Evolutionary conservation across 2,888 invertebrate genomes (phyloP).

Genomic region (Cistogaster globosa): DNA sequence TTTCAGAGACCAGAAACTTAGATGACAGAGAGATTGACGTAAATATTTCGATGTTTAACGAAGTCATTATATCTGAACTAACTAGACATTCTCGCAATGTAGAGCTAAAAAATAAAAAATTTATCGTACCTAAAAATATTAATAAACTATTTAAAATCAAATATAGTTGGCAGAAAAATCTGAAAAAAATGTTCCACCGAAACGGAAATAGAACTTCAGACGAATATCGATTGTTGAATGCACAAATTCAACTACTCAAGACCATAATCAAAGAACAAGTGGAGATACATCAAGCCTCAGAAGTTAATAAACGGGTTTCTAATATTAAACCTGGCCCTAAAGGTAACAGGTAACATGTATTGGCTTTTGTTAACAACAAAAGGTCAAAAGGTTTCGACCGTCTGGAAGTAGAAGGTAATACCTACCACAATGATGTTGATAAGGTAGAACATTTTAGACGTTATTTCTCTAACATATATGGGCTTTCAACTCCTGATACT

Average conservation of each 20-base stretch:
- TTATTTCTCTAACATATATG: no score
- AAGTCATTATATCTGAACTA: background rate
- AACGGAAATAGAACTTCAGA: slow-evolving; percentile 25
- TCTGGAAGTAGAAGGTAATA: background rate
- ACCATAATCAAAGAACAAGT: slow-evolving; percentile 25
- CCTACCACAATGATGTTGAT: slow-evolving; percentile 1
- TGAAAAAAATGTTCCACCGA: slow-evolving; percentile 32
- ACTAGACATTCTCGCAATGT: background rate
- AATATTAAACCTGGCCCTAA: slow-evolving; percentile 15
- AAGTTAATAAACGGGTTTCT: background rate
- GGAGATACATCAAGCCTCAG: background rate
- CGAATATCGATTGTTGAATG: slow-evolving; percentile 7
- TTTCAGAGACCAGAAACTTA: background rate
- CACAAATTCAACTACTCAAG: slow-evolving; percentile 20
- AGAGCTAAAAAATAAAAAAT: background rate
- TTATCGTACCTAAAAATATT: slow-evolving; percentile 1
- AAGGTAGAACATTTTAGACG: no score
- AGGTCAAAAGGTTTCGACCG: no score
- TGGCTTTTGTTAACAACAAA: no score
- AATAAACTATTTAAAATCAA: slow-evolving; percentile 27
- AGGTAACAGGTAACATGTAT: no score
- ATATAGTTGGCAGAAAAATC: slow-evolving; percentile 10
- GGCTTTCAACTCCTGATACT: no score
- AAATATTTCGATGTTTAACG: background rate
- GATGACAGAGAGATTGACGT: background rate